Base-by-base conservation (phyloP, 2,888 invertebrate genomes). In the Scrobipalpa atriplicella region DNA sequence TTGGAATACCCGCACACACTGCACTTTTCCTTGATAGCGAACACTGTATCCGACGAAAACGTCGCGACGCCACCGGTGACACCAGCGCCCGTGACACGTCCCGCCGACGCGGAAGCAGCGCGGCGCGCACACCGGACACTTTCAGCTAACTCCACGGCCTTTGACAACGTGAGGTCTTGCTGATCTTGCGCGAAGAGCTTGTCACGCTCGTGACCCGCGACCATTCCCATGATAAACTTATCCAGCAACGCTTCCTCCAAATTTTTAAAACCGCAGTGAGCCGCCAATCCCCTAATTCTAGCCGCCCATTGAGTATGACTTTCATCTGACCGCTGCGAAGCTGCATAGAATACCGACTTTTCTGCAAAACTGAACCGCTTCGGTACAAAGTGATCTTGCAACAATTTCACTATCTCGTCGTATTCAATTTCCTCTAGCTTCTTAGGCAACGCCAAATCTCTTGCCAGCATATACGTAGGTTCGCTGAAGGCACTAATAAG, bases 191-290 rank as follows among this genome's bases (percentile, higher is more conserved):
- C 67, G 43, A 74, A 75, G 13, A 74, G 63, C 21, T 73, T 73
- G 21, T 75, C 74, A 0, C 72, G 70, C 62, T 74, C 73, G n/a
- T 41, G 69, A 39, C 73, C 73, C 0, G 71, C 47, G n/a, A 56
- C 29, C 75, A 74, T 72, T 29, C 73, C 74, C 69, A 75, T 71
- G 9, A 74, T 64, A 52, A 75, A 77, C 8, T 67, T 67, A 62
- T 77, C 75, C 0, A 69, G 66, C 13, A 74, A 36, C 2, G 70
- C 63, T 47, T 73, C 73, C 0, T 72, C 68, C 36, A 73, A 54
- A 54, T 21, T 54, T 18, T 54, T 64, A 38, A 73, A 73, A 0
- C 39, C 67, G 18, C 73, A 73, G 9, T 72, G 69, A 2, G 67
- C 36, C 0, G 71, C 52, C 13, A 72, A 19, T 0, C 70, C 68